phyloP scores from a whole-genome alignment of 2,888 invertebrate species.

The Alcis repandata region DNA sequence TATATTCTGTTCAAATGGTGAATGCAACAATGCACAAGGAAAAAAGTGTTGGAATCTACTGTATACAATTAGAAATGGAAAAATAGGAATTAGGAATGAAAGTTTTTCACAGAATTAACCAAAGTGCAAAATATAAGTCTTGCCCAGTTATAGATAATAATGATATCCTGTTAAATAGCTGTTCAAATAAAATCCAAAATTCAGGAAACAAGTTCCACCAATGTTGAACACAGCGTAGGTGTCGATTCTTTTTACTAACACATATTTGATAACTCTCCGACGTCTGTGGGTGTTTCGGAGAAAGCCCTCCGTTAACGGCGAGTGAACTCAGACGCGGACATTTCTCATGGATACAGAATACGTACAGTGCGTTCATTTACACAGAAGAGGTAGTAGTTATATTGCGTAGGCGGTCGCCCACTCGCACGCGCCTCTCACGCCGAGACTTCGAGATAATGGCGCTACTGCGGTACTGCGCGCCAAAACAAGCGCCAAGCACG shows the following conservation, averaged over 20 bases:
- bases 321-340: conserved; percentile 13
- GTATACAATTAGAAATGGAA: too few relatives aligned
- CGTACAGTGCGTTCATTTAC: neutral
- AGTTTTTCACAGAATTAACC: too few relatives aligned
- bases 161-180: too few relatives aligned
- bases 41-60: too few relatives aligned
- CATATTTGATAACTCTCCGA: conserved; percentile 26
- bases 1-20: neutral
- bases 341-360: conserved; percentile 21
- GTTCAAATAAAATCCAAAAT: neutral
- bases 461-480: conserved; percentile 9
- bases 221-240: conserved; percentile 30
- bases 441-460: neutral
- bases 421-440: conserved; percentile 33
- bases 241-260: conserved; percentile 32
- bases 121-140: too few relatives aligned
- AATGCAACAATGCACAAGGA: too few relatives aligned
- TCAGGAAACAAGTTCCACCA: conserved; percentile 13
- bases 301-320: conserved; percentile 30
- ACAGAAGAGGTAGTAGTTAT: neutral
- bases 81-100: too few relatives aligned
- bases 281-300: conserved; percentile 34
- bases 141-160: too few relatives aligned
- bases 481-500: conserved; percentile 39
- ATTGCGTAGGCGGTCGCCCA: conserved; percentile 32